Percentiles rank a stretch among this genome's conserved stretches.
Conservation (phyloP, 2,113 vertebrate species). For the Psittacara wagleri region DNA sequence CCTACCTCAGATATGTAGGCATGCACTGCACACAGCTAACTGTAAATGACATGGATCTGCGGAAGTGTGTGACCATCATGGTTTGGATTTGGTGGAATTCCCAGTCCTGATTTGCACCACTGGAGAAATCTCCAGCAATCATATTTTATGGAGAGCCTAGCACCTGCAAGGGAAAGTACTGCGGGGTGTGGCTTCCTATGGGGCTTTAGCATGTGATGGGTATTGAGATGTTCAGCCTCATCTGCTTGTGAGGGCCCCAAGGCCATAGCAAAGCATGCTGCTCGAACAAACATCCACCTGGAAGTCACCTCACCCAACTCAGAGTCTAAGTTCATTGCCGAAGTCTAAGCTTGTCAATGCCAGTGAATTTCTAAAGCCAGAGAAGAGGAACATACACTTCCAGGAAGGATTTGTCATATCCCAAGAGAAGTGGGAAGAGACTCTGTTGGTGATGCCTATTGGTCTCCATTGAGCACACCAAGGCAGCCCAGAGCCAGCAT, state of each 20-base stretch:
- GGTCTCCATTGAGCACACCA: accelerated
- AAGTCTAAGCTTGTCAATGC: neutral
- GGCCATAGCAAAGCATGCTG: accelerated
- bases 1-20: neutral
- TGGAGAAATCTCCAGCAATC: neutral
- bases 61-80: neutral
- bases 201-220: accelerated
- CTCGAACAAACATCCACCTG: neutral
- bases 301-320: neutral
- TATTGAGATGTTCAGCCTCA: neutral
- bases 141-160: neutral
- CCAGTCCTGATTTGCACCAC: neutral
- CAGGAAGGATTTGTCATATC: neutral
- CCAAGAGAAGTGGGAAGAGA: neutral
- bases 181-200: neutral
- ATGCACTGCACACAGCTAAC: neutral
- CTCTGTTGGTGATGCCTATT: neutral
- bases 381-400: neutral
- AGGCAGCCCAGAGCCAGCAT: neutral
- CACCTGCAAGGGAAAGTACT: neutral
- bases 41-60: neutral
- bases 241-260: neutral
- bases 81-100: neutral
- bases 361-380: neutral
- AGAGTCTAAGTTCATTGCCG: neutral